Evolutionary conservation across 2,113 vertebrate species (phyloP).

Genomic region (Crocuta crocuta): DNA sequence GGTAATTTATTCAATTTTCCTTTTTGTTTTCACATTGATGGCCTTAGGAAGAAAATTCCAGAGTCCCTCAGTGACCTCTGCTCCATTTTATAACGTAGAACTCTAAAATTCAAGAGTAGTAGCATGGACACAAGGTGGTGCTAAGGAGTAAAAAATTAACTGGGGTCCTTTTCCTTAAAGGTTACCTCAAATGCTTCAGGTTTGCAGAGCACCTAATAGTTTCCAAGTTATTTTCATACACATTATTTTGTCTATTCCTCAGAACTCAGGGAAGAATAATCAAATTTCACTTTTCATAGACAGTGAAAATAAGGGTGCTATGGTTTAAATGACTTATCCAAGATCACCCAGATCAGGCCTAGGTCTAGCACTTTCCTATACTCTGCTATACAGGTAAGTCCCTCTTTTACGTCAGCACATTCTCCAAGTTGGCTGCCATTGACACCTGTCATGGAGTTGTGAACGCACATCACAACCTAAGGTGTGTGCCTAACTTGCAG

Average conservation of each 20-base stretch:
- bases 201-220: background rate
- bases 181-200: background rate
- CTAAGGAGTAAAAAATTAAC: slow-evolving; percentile 75
- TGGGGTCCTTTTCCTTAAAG: slow-evolving; percentile 42
- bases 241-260: background rate
- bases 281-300: background rate
- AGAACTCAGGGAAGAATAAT: background rate
- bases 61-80: background rate
- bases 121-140: slow-evolving; percentile 78
- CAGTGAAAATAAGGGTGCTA: background rate
- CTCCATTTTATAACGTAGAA: background rate
- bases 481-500: background rate
- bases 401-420: background rate
- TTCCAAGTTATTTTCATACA: slow-evolving; percentile 1
- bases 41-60: background rate
- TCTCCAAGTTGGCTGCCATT: background rate
- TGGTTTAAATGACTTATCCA: slow-evolving; percentile 61
- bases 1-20: background rate
- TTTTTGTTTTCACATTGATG: slow-evolving; percentile 11
- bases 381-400: background rate
- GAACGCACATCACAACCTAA: background rate
- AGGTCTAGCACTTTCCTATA: background rate
- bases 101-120: background rate
- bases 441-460: background rate
- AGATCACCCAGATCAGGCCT: background rate